These are phyloP conservation scores for Argyrosomus japonicus DNA, from an alignment of 2,113 vertebrate genomes.

Conservation along the genomic window DNA sequence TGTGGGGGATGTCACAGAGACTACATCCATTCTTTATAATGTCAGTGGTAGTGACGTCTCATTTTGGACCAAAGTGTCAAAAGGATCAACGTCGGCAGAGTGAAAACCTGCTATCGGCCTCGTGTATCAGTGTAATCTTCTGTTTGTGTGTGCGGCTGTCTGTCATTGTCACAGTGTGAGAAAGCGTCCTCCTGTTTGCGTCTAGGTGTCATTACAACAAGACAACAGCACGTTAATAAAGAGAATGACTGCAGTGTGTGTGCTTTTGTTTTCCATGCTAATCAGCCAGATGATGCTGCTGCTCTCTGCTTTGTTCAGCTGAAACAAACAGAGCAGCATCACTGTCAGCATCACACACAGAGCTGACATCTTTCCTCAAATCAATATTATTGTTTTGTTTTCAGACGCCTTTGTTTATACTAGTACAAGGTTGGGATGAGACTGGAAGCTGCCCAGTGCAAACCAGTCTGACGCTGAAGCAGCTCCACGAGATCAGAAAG, in stretches of 20 bases:
- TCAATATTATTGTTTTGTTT: slow-evolving; percentile 60
- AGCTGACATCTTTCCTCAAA: slow-evolving; percentile 61
- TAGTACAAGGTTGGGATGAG: slow-evolving; percentile 28
- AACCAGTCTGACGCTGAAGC: background rate
- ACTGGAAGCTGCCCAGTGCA: slow-evolving; percentile 32
- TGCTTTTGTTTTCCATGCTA: slow-evolving; percentile 71
- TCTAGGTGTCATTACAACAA: slow-evolving; percentile 74
- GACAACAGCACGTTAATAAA: slow-evolving; percentile 71
- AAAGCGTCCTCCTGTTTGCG: slow-evolving; percentile 64
- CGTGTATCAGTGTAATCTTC: background rate
- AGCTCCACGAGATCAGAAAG: background rate
- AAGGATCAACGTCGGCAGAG: background rate
- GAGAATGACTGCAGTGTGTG: slow-evolving; percentile 43
- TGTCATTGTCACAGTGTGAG: slow-evolving; percentile 66
- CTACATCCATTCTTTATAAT: too few relatives aligned
- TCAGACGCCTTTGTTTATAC: slow-evolving; percentile 33
- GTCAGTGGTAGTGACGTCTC: background rate
- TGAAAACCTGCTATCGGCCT: background rate
- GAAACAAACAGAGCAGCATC: slow-evolving; percentile 73
- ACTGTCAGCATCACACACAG: slow-evolving; percentile 59
- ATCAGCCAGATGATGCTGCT: slow-evolving; percentile 66
- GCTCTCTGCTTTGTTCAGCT: slow-evolving; percentile 65
- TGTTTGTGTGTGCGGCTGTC: slow-evolving; percentile 48
- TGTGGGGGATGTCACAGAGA: too few relatives aligned
- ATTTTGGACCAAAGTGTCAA: background rate